Evolutionary conservation across 2,888 invertebrate genomes (phyloP), one percentile per base, ranked within the genome.

Genomic region (Oligia latruncula): DNA sequence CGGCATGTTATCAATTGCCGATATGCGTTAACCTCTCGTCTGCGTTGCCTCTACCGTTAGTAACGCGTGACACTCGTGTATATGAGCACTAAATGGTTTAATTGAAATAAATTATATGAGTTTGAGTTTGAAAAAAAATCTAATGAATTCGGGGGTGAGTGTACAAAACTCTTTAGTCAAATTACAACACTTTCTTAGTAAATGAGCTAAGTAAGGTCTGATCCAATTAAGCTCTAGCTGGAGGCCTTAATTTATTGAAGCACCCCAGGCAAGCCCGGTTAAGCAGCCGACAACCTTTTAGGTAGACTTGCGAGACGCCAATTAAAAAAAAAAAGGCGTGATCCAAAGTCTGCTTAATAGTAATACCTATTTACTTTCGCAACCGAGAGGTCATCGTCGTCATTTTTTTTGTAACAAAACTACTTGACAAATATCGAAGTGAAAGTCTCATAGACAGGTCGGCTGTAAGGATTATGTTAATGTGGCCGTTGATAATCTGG

Each of bases 401-500:
- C 76, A 52, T 68, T 77, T 81, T 86, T 81, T 85, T 79, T 79
- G 52, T 70, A 77, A 76, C 67, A 60, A 67, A 71, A 71, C 80
- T 81, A 84, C 88, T 84, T 90, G 86, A 90, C 88, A 90, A 87
- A 88, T 81, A 84, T 79, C 82, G 71, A 85, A 89, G 90, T 88
- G 91, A 91, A 90, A 91, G 90, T 90, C 58, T 76, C 78, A 74
- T 83, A 84, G 88, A 86, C 87, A 86, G 86, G 85, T 85, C 86
- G 82, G 62, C 75, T 64, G 43, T 74, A 90, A 91, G 92, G 92
- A 92, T 92, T 92, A 92, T 92, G 90, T 86, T 92, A 93, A 92
- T 92, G 86, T 86, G 72, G 71, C 80, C 83, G 85, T 71, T 85
- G 84, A 87, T 91, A 88, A 86, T 89, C 88, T 86, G 86, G 70